These are phyloP conservation scores for Calliphora vomitoria DNA, from an alignment of 2,888 invertebrate genomes.

Conservation along the genomic window DNA sequence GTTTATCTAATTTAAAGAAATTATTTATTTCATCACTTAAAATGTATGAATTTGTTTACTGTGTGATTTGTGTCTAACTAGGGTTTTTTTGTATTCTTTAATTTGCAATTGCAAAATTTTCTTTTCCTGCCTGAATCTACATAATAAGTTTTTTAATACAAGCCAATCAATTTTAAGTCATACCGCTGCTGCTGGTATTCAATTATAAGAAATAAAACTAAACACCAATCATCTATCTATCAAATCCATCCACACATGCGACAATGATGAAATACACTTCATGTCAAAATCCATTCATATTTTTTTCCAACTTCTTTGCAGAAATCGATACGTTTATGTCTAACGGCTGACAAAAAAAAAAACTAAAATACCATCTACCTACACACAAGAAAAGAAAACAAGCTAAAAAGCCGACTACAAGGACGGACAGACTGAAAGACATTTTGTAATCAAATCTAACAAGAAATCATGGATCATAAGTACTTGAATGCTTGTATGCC, in stretches of 20 bases:
- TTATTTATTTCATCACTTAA: no score
- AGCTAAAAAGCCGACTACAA: constrained; percentile 57
- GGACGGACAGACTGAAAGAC: constrained; percentile 12
- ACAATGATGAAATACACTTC: constrained; percentile 65
- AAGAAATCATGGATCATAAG: constrained; percentile 63
- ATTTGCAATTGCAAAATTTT: neutral
- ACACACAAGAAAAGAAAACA: constrained; percentile 63
- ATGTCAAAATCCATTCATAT: constrained; percentile 60
- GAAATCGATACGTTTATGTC: constrained; percentile 71
- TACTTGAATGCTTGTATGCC: neutral
- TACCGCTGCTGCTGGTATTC: neutral
- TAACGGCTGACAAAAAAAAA: constrained; percentile 8
- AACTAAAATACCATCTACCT: constrained; percentile 42
- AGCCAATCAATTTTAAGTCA: constrained; percentile 43
- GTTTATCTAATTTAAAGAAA: no score
- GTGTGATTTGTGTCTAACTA: neutral
- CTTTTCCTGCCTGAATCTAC: neutral
- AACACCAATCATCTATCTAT: neutral
- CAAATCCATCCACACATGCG: constrained; percentile 49
- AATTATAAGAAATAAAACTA: neutral
- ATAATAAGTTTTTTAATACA: constrained; percentile 15
- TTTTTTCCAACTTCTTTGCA: constrained; percentile 54
- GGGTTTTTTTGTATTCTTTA: neutral
- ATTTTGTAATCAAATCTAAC: constrained; percentile 66
- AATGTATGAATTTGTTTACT: constrained; percentile 23